These are phyloP conservation scores for Phymanthus crucifer DNA, from an alignment of 92 coral and sea anemone species.

Conservation along the genomic window DNA sequence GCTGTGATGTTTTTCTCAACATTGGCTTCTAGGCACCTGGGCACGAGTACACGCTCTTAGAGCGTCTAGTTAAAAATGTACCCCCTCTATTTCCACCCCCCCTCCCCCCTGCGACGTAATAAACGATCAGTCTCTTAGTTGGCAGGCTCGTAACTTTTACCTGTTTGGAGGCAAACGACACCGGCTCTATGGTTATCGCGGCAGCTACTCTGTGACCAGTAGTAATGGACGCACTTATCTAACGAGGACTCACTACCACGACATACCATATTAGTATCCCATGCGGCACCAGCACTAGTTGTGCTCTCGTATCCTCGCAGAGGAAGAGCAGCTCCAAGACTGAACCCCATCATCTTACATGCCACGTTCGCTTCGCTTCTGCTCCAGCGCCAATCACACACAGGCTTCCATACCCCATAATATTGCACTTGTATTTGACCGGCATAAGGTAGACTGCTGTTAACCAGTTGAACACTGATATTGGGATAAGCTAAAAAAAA, in stretches of 20 bases:
- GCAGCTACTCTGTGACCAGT: neutral
- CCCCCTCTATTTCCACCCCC: too few species aligned
- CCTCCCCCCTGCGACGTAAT: too few species aligned
- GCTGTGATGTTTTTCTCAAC: too few species aligned
- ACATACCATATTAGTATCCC: neutral
- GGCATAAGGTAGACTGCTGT: neutral
- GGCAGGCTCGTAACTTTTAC: neutral
- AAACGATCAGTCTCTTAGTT: too few species aligned
- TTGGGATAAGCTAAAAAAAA: neutral
- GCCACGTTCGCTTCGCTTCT: neutral
- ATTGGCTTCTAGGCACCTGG: too few species aligned
- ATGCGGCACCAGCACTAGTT: neutral
- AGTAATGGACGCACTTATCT: neutral
- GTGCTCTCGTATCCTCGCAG: neutral
- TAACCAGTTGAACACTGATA: neutral
- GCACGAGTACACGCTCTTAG: too few species aligned
- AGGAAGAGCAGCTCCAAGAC: neutral
- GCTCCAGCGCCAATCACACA: neutral
- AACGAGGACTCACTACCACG: neutral
- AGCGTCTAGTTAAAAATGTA: too few species aligned
- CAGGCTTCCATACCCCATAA: slow-evolving; percentile 12
- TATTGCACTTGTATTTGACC: neutral
- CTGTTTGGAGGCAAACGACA: neutral
- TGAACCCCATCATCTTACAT: neutral
- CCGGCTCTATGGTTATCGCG: neutral